Conservation (phyloP, 2,888 invertebrate species). For the Dioctria linearis region DNA sequence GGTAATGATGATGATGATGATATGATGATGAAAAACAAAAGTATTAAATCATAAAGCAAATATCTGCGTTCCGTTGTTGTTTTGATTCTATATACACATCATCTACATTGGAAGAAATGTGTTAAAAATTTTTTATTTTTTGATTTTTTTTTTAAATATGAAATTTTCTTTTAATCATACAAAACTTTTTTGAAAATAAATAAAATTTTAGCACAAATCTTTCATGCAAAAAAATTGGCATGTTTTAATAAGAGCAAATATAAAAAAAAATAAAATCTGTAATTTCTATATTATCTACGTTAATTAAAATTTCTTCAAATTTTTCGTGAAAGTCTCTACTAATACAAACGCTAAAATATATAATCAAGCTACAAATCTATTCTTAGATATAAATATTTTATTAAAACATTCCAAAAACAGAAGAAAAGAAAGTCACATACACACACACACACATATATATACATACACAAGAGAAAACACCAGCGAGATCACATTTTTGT, state of each 20-base stretch:
- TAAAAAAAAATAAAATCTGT: too few species aligned
- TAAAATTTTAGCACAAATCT: background rate
- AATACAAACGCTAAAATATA: too few species aligned
- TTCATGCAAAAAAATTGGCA: constrained; percentile 12
- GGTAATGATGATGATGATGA: too few species aligned
- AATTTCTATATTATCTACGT: too few species aligned
- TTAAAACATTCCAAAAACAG: constrained; percentile 33
- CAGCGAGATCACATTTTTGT: constrained; percentile 20
- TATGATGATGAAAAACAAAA: background rate
- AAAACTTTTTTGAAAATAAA: background rate
- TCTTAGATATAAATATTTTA: constrained; percentile 4
- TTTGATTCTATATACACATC: constrained; percentile 16
- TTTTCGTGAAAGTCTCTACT: too few species aligned
- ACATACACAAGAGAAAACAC: background rate
- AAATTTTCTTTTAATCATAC: background rate
- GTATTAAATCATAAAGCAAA: background rate
- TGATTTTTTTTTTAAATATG: background rate
- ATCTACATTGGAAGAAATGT: background rate
- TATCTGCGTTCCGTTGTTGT: background rate
- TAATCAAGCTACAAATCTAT: background rate
- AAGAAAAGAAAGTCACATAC: background rate
- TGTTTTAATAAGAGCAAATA: constrained; percentile 43
- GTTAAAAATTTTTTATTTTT: constrained; percentile 1
- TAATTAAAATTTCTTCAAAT: too few species aligned
- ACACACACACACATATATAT: background rate